Evolutionary conservation across 2,113 vertebrate species (phyloP).

Genomic region (Zosterops pallidus): DNA sequence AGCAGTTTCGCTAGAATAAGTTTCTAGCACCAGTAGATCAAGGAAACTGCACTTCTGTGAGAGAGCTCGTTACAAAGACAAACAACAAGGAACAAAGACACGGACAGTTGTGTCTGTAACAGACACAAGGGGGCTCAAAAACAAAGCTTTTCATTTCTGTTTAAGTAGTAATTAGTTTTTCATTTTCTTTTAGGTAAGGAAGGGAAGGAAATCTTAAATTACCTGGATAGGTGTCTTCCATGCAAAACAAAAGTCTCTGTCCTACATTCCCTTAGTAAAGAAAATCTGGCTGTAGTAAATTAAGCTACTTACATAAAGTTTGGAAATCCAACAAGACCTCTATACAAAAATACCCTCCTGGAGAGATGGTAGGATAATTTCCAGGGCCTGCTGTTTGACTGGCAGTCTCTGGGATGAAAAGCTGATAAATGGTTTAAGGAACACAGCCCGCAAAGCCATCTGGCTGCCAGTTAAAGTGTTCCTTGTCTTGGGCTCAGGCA

Average conservation of each 20-base stretch:
- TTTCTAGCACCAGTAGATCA: background rate
- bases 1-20: background rate
- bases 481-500: background rate
- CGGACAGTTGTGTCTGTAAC: background rate
- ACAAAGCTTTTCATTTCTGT: background rate
- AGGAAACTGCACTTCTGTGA: background rate
- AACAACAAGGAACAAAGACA: background rate
- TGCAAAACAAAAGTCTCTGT: background rate
- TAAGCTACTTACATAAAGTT: background rate
- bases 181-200: background rate
- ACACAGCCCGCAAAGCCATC: background rate
- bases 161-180: background rate
- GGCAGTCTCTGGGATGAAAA: background rate
- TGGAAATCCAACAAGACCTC: background rate
- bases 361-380: background rate
- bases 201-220: background rate
- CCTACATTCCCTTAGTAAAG: background rate
- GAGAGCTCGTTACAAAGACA: background rate
- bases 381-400: background rate
- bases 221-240: background rate
- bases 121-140: background rate
- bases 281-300: background rate
- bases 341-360: background rate
- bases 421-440: background rate
- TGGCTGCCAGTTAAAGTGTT: background rate